Evolutionary conservation across 2,888 invertebrate species (phyloP).

Genomic region (Troglohyphantes excavatus): DNA sequence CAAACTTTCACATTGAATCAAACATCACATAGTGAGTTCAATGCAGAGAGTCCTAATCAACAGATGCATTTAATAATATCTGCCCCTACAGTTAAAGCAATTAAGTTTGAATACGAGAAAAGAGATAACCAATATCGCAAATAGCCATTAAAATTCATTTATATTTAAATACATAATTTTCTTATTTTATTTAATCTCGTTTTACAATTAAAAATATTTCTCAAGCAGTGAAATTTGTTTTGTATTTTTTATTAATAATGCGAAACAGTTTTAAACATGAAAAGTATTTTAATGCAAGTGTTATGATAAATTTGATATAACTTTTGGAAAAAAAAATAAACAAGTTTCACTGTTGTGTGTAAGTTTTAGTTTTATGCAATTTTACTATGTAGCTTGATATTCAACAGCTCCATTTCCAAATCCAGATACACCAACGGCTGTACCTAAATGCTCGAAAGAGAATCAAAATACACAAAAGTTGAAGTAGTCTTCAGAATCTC

Average conservation of each 20-base stretch:
- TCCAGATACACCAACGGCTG: slow-evolving; percentile 70
- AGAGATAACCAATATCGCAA: too few relatives aligned
- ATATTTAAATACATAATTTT: not conserved
- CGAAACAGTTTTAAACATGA: too few relatives aligned
- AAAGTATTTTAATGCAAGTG: not conserved
- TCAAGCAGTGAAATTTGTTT: not conserved
- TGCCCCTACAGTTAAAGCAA: too few relatives aligned
- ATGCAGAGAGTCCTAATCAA: too few relatives aligned
- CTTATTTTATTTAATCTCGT: too few relatives aligned
- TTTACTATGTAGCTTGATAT: slow-evolving; percentile 65
- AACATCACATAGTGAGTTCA: too few relatives aligned
- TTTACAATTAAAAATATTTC: not conserved
- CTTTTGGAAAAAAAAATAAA: not conserved
- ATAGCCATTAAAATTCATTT: not conserved
- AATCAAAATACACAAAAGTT: slow-evolving; percentile 73
- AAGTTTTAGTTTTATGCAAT: slow-evolving; percentile 44
- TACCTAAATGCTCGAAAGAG: slow-evolving; percentile 75
- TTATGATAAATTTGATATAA: not conserved
- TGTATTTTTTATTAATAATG: too few relatives aligned
- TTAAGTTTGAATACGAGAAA: too few relatives aligned
- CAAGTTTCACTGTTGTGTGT: slow-evolving; percentile 32
- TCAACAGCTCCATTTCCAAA: slow-evolving; percentile 68
- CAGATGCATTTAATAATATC: too few relatives aligned
- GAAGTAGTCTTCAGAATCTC: slow-evolving; percentile 60
- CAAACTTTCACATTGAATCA: too few relatives aligned